Base-by-base conservation (phyloP, 2,888 invertebrate species). In the Automeris io region DNA sequence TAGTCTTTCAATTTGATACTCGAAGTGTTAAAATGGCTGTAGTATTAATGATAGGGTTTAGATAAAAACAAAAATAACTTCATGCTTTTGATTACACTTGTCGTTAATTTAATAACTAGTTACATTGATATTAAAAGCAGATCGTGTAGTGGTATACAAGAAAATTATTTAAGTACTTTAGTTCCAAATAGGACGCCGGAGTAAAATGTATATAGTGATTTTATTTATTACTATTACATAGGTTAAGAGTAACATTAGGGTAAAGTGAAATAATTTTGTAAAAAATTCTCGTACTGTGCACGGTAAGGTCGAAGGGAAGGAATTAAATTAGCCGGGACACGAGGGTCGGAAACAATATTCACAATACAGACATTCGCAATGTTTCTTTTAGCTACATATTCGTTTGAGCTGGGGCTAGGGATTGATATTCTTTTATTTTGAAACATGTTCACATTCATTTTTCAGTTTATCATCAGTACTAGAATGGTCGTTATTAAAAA, bases 311-410 rank as follows among this genome's bases (percentile, higher is more conserved):
- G 47, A 46, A 41, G 50, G 47, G 48, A 46, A 47, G 42, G 49
- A 57, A 62, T 62, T 56, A 52, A 62, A 61, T 62, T 61, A 61
- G 54, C 40, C 33, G 41, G 45, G 51, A 51, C 39, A 49, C 44
- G 51, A 47, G 49, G 53, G 51, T 49, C 43, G 47, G 33, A 36
- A 40, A 40, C 36, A 36, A 40, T 40, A 40, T 31, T 26, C 26
- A 36, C 34, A 46, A 52, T 61, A 60, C 49, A 52, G 25, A 36
- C 24, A 36, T 48, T 49, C 49, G 49, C 47, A 51, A 64, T 58
- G 55, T 54, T 58, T 61, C 55, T 59, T 57, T 60, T 61, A 58
- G 56, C 52, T 54, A 55, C 57, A 54, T 43, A 39, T 52, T 19
- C 44, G 34, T 42, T 39, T 42, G 42, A 37, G 37, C 42, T 39